A percentile compares a stretch with the other conserved stretches of the same genome.
Evolutionary conservation across 2,113 vertebrate genomes (phyloP).

Genomic region (Amia ocellicauda): DNA sequence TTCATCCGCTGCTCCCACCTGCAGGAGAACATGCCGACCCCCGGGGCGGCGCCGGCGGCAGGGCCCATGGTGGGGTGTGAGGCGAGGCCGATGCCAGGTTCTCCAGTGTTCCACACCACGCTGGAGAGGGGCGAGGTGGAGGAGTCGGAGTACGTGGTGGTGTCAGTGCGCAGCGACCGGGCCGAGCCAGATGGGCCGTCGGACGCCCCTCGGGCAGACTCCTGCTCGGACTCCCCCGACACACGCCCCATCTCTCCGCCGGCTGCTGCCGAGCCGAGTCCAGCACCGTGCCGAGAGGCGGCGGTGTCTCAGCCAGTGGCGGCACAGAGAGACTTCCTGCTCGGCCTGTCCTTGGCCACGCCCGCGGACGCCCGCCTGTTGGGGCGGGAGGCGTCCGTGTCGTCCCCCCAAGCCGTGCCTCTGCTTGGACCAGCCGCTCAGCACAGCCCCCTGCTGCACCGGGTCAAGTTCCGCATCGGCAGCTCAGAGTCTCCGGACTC

Average conservation of each 20-base stretch:
- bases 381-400: conserved; percentile 28
- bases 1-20: conserved; percentile 86
- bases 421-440: conserved; percentile 46
- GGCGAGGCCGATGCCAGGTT: conserved; percentile 54
- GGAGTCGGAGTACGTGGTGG: conserved; percentile 75
- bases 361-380: conserved; percentile 25
- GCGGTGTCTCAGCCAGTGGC: conserved; percentile 13
- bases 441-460: conserved; percentile 48
- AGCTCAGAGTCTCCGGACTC: conserved; percentile 70
- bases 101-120: conserved; percentile 60
- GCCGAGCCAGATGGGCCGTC: conserved; percentile 49
- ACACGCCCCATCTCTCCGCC: conserved; percentile 17
- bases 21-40: conserved; percentile 70
- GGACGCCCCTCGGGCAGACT: conserved; percentile 22
- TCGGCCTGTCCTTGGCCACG: conserved; percentile 12
- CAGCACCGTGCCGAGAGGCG: conserved; percentile 20
- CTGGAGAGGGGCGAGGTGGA: conserved; percentile 76
- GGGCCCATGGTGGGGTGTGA: no score
- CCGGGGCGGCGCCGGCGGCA: conserved; percentile 43
- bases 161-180: conserved; percentile 67
- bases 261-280: conserved; percentile 13
- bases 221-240: not conserved
- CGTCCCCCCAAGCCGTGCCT: conserved; percentile 40
- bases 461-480: conserved; percentile 76
- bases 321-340: conserved; percentile 22